Base-by-base conservation (phyloP, 2,888 invertebrate genomes). In the Idaea aversata region DNA sequence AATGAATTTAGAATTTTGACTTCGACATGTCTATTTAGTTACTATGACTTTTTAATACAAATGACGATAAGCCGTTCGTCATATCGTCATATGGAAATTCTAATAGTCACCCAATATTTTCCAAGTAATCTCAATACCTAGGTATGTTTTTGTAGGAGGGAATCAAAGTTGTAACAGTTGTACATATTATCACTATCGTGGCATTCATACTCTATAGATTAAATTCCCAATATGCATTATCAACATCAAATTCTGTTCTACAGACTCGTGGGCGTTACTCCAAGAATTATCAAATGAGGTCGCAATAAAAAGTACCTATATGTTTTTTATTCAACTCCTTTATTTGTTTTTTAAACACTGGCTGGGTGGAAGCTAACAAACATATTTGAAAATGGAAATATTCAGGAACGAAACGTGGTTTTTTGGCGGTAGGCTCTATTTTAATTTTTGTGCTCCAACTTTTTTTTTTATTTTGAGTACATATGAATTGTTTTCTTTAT, bases 261-360 rank as follows among this genome's bases (percentile, higher is more conserved):
- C 13, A 47, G 47, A 47, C 47, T 47, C 47, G 47, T 47, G 47
- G 47, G 47, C 47, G 47, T 47, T 47, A 10, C 47, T 10, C 47
- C 47, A 47, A 47, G 47, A 47, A 47, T 47, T 47, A 47, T 47
- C 47, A 47, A 47, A 47, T 47, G 47, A 47, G 47, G 47, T 47
- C 47, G 47, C 47, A 47, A 47, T 47, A 47, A 47, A 47, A 47
- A 47, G 47, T 47, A 47, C 47, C 47, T 47, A 47, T 47, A 47
- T 47, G 47, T 47, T 47, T 47, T 47, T 47, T 47, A 47, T 47
- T 47, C 47, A 13, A 47, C 47, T 47, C 47, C 10, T 47, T 47
- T 47, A 47, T 47, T 47, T 47, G 47, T 47, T 47, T 47, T 47
- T 47, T 47, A 47, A 47, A 47, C 47, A 47, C 47, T 13, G 47